Evolutionary conservation across 2,888 invertebrate genomes (phyloP).

Genomic region (Platycheirus albimanus): DNA sequence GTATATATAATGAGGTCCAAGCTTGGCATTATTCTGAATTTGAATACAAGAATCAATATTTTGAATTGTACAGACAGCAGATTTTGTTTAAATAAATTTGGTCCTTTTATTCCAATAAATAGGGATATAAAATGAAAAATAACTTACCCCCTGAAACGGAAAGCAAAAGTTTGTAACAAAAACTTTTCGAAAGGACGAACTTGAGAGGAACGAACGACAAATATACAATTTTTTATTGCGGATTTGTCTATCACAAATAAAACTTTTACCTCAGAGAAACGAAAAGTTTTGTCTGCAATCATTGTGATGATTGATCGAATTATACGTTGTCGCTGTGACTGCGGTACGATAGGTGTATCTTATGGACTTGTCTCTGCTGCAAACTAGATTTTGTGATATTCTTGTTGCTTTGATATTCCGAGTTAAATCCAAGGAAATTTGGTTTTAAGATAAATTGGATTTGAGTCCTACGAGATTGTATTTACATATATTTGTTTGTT

Average conservation of each 20-base stretch:
- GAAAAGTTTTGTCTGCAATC: conserved; percentile 41
- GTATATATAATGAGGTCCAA: too few species aligned
- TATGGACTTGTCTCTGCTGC: conserved; percentile 9
- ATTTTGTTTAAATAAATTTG: too few species aligned
- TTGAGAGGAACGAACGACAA: conserved; percentile 4
- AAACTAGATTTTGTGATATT: conserved; percentile 34
- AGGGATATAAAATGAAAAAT: too few species aligned
- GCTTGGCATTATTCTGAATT: too few species aligned
- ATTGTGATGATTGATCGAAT: conserved; percentile 37
- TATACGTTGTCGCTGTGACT: conserved; percentile 28
- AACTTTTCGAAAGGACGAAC: conserved; percentile 13
- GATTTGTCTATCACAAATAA: conserved; percentile 36
- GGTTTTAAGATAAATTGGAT: conserved; percentile 23
- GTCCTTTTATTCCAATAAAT: too few species aligned
- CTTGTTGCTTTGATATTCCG: background rate
- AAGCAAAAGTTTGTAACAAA: background rate
- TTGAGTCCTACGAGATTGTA: conserved; percentile 1
- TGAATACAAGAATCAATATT: too few species aligned
- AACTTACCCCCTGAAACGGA: background rate
- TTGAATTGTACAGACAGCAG: too few species aligned
- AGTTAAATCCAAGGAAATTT: conserved; percentile 7
- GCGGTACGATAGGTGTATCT: conserved; percentile 23
- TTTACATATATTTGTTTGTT: background rate
- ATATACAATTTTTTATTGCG: conserved; percentile 33
- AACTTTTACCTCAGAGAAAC: conserved; percentile 23